Base-by-base conservation (phyloP, 2,888 invertebrate species). In the Drosophila seclusa region DNA sequence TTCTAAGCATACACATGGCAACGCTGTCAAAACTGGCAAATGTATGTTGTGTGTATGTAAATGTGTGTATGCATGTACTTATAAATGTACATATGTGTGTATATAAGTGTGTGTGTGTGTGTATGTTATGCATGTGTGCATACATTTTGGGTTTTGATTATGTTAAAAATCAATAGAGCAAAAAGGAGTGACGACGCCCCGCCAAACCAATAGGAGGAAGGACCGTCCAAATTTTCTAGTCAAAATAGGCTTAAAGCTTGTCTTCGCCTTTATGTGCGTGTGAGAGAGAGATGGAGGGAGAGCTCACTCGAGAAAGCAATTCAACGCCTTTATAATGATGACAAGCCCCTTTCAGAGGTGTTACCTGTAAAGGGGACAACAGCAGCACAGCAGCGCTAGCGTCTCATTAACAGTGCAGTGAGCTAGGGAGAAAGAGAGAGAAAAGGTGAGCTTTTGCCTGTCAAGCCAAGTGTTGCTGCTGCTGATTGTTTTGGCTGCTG, bases 151-250 rank as follows among this genome's bases (percentile, higher is more conserved):
- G 79, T 81, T 89, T 89, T 91, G 87, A 91, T 90, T 91, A 87
- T 92, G 90, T 91, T 92, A 91, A 92, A 91, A 91, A 92, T 91
- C 92, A 92, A 91, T 92, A 92, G 89, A 91, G 87, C 90, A 90
- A 90, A 88, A 90, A 90, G 89, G 89, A 89, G 82, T 86, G 82
- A 87, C 77, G 82, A 79, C 76, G 83, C 76, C 80, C 76, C 58
- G 60, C 68, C 67, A 50, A 55, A 49, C 49, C 49, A 66, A 36
- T 27, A 61, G 32, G 27, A 45, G 55, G 32, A 42, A 54, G 62
- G 53, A 58, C 24, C 42, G 54, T 21, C 40, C 52, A 63, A 54
- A 54, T 57, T 62, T 73, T n/a, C 42, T 58, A 64, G 42, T 59
- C 54, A 60, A 72, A 80, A 73, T 66, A 61, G 36, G 27, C 52